phyloP scores from a whole-genome alignment of 2,113 vertebrate genomes.

The Indicator indicator region DNA sequence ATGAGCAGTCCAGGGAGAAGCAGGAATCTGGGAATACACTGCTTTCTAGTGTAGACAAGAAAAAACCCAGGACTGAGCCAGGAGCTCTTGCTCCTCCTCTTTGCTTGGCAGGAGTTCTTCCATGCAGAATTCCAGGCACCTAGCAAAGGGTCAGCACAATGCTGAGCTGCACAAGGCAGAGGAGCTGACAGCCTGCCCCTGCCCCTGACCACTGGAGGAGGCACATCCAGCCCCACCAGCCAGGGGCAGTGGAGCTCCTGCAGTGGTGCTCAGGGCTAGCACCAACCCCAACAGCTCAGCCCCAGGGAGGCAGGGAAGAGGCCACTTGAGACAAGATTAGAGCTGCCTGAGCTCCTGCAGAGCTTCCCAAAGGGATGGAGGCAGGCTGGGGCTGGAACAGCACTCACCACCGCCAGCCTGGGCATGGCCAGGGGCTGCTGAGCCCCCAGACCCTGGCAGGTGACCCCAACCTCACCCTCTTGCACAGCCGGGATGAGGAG shows the following conservation, averaged over 20 bases:
- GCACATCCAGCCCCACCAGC: rapidly evolving
- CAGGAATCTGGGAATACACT: background rate
- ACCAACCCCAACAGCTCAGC: background rate
- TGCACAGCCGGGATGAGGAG: slow-evolving; percentile 76
- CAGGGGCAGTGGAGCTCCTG: background rate
- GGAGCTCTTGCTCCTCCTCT: background rate
- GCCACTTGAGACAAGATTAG: rapidly evolving
- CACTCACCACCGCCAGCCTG: background rate
- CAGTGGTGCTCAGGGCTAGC: background rate
- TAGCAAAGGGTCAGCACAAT: rapidly evolving
- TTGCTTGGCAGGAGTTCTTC: background rate
- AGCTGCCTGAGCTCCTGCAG: background rate
- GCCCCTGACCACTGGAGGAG: rapidly evolving
- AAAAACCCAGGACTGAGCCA: background rate
- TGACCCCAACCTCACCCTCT: background rate
- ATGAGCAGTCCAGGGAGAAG: background rate
- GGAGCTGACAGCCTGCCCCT: background rate
- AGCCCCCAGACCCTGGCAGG: background rate
- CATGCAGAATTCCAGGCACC: background rate
- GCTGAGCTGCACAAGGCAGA: background rate
- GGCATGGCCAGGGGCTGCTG: background rate
- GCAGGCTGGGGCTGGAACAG: background rate
- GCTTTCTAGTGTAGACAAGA: background rate
- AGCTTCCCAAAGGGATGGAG: background rate
- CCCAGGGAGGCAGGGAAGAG: background rate